Percentiles rank a stretch among this genome's conserved stretches.
Evolutionary conservation across 2,797 vertebrate genomes (phyloP).

Genomic region (Valencia hispanica): DNA sequence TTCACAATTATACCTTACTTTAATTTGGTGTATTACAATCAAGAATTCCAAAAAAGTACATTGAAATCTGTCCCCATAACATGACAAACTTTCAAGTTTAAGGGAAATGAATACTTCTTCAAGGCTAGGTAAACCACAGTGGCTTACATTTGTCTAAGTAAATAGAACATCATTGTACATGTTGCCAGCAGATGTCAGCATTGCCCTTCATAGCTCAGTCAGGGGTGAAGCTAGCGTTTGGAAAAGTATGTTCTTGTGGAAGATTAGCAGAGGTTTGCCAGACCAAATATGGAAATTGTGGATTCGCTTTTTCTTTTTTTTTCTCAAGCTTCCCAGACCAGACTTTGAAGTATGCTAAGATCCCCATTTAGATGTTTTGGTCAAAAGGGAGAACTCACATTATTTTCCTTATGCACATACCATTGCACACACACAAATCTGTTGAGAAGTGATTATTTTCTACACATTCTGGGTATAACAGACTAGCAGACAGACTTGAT

Average conservation of each 20-base stretch:
- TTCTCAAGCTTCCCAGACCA: slow-evolving; percentile 46
- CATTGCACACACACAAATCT: slow-evolving; percentile 4
- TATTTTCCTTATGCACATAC: not conserved
- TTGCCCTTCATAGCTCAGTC: slow-evolving; percentile 47
- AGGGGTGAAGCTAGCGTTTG: slow-evolving; percentile 48
- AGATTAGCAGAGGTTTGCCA: slow-evolving; percentile 56
- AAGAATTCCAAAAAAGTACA: not conserved
- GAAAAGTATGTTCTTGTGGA: slow-evolving; percentile 50
- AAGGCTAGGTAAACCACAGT: not conserved
- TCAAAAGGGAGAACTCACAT: slow-evolving; percentile 33
- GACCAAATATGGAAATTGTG: slow-evolving; percentile 83
- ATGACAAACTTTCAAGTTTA: not conserved
- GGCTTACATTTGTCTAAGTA: not conserved
- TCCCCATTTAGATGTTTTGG: slow-evolving; percentile 48
- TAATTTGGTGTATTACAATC: not conserved
- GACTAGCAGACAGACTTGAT: not conserved
- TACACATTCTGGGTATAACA: not conserved
- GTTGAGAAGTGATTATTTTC: slow-evolving; percentile 7
- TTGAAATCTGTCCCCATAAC: not conserved
- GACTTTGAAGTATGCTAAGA: slow-evolving; percentile 61
- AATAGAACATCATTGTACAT: slow-evolving; percentile 37
- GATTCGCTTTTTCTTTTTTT: slow-evolving; percentile 43
- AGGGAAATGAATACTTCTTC: not conserved
- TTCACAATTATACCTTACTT: not conserved
- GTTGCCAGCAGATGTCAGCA: slow-evolving; percentile 80